These are phyloP conservation scores for Arvicola amphibius DNA, from an alignment of 2,797 vertebrate species.

Conservation along the genomic window DNA sequence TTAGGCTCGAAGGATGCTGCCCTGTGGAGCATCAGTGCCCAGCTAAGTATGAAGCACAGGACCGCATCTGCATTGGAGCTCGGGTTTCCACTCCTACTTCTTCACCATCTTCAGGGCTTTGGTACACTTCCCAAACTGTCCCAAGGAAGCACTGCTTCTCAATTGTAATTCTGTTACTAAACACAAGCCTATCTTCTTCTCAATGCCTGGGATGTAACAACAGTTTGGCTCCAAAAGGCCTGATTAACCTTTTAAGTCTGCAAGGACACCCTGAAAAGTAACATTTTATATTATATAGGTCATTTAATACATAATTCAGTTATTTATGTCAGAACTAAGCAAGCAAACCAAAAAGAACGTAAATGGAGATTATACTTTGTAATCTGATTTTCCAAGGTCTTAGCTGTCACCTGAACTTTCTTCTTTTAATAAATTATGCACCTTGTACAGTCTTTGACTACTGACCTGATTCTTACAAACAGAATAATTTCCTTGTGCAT, in stretches of 20 bases:
- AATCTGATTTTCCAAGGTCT: slow-evolving; percentile 38
- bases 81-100: neutral
- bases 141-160: slow-evolving; percentile 39
- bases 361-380: slow-evolving; percentile 18
- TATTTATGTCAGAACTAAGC: slow-evolving; percentile 47
- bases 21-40: rapidly evolving
- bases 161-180: slow-evolving; percentile 41
- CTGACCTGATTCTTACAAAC: slow-evolving; percentile 20
- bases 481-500: neutral
- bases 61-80: neutral
- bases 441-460: neutral
- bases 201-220: slow-evolving; percentile 2
- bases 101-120: slow-evolving; percentile 18
- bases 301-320: slow-evolving; percentile 41
- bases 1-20: neutral
- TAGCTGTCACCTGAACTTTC: neutral
- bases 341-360: slow-evolving; percentile 42
- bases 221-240: neutral
- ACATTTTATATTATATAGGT: slow-evolving; percentile 50
- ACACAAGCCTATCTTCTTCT: slow-evolving; percentile 60
- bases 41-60: neutral
- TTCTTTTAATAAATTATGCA: slow-evolving; percentile 9
- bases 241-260: slow-evolving; percentile 58
- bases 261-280: slow-evolving; percentile 65
- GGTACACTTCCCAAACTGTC: neutral